phyloP scores from a whole-genome alignment of 2,113 vertebrate genomes.

The Brachirus orientalis region DNA sequence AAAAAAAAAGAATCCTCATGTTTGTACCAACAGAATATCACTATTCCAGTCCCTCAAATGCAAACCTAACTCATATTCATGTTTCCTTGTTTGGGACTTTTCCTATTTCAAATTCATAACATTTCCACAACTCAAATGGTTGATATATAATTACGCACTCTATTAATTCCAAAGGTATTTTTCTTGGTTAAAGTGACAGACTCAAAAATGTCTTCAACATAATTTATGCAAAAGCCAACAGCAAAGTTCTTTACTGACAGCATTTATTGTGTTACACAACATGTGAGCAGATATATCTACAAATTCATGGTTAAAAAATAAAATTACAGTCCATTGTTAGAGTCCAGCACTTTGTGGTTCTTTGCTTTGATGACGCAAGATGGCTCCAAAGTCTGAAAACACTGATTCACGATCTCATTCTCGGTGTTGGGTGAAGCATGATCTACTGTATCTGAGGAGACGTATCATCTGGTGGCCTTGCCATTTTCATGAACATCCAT shows the following conservation, averaged over 20 bases:
- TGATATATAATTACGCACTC: no score
- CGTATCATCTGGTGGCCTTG: slow-evolving; percentile 90
- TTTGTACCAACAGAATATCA: background rate
- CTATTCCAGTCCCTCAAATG: background rate
- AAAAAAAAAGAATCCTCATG: background rate
- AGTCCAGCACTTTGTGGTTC: slow-evolving; percentile 38
- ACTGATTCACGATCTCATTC: slow-evolving; percentile 37
- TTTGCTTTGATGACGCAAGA: background rate
- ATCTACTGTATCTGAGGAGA: background rate
- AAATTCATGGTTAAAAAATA: slow-evolving; percentile 68
- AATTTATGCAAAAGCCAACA: slow-evolving; percentile 21
- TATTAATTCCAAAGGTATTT: no score
- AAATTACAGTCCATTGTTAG: slow-evolving; percentile 43
- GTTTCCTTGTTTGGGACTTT: no score
- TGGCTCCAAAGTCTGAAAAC: slow-evolving; percentile 24
- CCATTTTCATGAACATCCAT: slow-evolving; percentile 95
- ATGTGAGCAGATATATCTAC: slow-evolving; percentile 69
- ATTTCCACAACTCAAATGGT: no score
- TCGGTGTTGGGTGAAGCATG: background rate
- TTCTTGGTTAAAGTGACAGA: no score
- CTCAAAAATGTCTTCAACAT: background rate
- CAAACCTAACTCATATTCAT: no score
- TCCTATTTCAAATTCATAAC: no score
- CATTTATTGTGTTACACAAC: slow-evolving; percentile 74
- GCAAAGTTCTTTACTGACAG: slow-evolving; percentile 41